Evolutionary conservation across 1,140 invertebrate genomes (phyloP).

Genomic region (Penaeus chinensis): DNA sequence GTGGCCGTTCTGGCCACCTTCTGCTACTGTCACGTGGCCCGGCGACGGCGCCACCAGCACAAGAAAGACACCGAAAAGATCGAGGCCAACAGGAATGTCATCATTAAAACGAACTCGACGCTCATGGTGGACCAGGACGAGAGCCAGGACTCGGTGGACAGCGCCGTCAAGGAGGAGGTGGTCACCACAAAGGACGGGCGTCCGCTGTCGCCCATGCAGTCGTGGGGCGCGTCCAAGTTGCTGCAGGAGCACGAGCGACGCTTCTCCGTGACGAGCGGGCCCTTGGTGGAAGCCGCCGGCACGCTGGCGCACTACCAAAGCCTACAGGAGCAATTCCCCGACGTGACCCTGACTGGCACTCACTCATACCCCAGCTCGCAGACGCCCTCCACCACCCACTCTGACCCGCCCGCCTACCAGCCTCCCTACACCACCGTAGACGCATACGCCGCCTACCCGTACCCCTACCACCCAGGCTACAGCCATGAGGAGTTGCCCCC

Average conservation of each 20-base stretch:
- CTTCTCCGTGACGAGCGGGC: conserved; percentile 62
- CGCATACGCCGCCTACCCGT: conserved; percentile 57
- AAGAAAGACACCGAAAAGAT: conserved; percentile 57
- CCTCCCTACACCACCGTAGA: conserved; percentile 56
- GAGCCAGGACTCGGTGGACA: conserved; percentile 61
- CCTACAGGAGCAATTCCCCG: conserved; percentile 61
- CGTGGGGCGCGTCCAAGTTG: conserved; percentile 74
- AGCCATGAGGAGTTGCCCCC: conserved; percentile 62
- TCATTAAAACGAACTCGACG: conserved; percentile 62
- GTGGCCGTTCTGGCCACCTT: conserved; percentile 57
- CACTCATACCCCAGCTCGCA: conserved; percentile 62
- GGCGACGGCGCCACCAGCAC: conserved; percentile 55
- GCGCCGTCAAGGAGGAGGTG: conserved; percentile 51
- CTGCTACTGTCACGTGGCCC: conserved; percentile 60
- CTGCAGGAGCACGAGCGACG: conserved; percentile 74
- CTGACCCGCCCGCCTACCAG: conserved; percentile 62
- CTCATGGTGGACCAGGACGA: conserved; percentile 62
- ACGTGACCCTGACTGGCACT: conserved; percentile 60
- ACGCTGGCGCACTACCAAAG: conserved; percentile 52
- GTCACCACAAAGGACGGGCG: conserved; percentile 64
- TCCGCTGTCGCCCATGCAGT: conserved; percentile 72
- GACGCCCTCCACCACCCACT: conserved; percentile 63
- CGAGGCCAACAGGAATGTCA: conserved; percentile 61
- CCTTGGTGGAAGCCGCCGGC: conserved; percentile 50
- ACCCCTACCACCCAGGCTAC: conserved; percentile 61